Evolutionary conservation across 1,140 invertebrate species (phyloP).

Genomic region (Ephestia elutella): DNA sequence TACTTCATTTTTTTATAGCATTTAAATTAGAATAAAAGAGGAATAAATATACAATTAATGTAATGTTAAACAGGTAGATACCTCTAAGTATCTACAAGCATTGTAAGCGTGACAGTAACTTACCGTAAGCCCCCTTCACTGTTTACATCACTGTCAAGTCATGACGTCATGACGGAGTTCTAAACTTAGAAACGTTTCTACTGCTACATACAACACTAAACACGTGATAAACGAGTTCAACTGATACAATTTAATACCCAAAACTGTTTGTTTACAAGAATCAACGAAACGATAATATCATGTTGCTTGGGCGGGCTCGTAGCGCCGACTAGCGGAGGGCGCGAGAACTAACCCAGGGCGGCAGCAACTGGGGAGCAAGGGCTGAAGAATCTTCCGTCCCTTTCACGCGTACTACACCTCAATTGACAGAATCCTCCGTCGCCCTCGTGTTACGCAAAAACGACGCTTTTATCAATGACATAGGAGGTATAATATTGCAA

Average conservation of each 20-base stretch:
- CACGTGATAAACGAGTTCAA: slow-evolving; percentile 18
- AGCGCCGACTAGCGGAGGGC: slow-evolving; percentile 63
- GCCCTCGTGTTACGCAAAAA: slow-evolving; percentile 62
- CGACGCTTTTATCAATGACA: slow-evolving; percentile 66
- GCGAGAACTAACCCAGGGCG: slow-evolving; percentile 44
- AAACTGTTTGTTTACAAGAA: slow-evolving; percentile 62
- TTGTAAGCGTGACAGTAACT: slow-evolving; percentile 17
- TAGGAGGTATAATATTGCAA: slow-evolving; percentile 57
- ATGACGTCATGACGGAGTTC: slow-evolving; percentile 6
- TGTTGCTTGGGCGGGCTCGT: slow-evolving; percentile 58
- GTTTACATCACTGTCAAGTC: slow-evolving; percentile 10
- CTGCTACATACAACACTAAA: slow-evolving; percentile 18
- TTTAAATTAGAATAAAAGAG: too few relatives aligned
- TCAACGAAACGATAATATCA: slow-evolving; percentile 48
- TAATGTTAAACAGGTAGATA: background rate
- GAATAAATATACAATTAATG: background rate
- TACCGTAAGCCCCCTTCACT: slow-evolving; percentile 23
- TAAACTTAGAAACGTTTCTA: slow-evolving; percentile 13
- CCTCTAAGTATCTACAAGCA: background rate
- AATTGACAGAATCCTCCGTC: slow-evolving; percentile 37
- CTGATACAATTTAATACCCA: slow-evolving; percentile 36
- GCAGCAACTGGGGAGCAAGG: slow-evolving; percentile 35
- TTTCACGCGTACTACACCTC: slow-evolving; percentile 42
- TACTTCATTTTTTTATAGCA: too few relatives aligned
- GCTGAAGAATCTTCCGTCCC: slow-evolving; percentile 32